A percentile compares a stretch with the other conserved stretches of the same genome.
Evolutionary conservation across 2,113 vertebrate species (phyloP).

Genomic region (Coregonus clupeaformis): DNA sequence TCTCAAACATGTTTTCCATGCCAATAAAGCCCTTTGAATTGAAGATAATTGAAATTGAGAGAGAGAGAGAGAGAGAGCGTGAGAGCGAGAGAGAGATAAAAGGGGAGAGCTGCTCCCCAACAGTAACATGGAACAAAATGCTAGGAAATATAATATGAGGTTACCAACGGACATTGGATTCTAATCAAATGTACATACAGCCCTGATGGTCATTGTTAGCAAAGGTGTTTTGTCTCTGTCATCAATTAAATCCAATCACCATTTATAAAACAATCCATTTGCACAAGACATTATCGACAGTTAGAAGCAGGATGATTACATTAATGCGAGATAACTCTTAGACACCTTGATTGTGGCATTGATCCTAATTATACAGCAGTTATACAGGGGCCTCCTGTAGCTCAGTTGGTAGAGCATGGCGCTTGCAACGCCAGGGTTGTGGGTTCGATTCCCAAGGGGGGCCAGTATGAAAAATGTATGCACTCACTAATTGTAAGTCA

Average conservation of each 20-base stretch:
- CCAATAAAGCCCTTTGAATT: no score
- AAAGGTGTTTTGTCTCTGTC: no score
- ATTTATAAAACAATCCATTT: constrained; percentile 30
- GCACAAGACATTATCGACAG: constrained; percentile 21
- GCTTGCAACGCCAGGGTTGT: no score
- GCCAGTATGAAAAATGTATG: no score
- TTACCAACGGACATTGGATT: constrained; percentile 25
- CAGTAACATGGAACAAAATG: background rate
- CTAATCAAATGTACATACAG: constrained; percentile 2
- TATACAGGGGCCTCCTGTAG: no score
- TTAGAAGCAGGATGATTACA: constrained; percentile 10
- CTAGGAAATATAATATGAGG: background rate
- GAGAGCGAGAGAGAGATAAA: no score
- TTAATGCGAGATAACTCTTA: constrained; percentile 47
- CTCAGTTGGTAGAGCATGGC: no score
- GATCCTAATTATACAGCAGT: constrained; percentile 32
- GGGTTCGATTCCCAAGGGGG: no score
- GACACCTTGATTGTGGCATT: constrained; percentile 19
- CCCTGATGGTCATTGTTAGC: background rate
- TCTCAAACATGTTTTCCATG: no score
- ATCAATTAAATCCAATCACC: constrained; percentile 15
- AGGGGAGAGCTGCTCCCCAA: no score
- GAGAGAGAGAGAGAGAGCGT: background rate
- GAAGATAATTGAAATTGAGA: background rate
- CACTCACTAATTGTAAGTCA: no score